phyloP scores from a whole-genome alignment of 2,888 invertebrate species.

The Syrphus vitripennis region DNA sequence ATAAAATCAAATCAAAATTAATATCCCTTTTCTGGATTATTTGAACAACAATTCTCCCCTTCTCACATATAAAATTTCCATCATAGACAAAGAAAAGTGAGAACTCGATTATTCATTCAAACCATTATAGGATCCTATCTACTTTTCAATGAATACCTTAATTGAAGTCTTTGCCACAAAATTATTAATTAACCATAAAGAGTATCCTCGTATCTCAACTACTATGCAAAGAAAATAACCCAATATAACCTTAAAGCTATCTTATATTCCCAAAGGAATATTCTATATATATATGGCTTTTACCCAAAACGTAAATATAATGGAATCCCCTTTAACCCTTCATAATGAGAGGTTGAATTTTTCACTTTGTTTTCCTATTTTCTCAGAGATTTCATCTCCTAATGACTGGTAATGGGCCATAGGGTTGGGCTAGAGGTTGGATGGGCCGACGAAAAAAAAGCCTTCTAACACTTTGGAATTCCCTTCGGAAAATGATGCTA shows the following conservation, averaged over 20 bases:
- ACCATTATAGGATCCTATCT: neutral
- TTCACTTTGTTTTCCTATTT: conserved; percentile 52
- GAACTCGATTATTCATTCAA: conserved; percentile 17
- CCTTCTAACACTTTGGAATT: conserved; percentile 14
- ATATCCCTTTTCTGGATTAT: neutral
- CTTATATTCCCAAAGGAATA: conserved; percentile 40
- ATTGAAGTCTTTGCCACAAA: conserved; percentile 18
- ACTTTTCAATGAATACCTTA: neutral
- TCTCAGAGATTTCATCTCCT: conserved; percentile 53
- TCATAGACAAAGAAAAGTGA: neutral
- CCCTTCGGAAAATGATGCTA: neutral
- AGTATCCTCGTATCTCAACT: neutral
- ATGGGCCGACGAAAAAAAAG: neutral
- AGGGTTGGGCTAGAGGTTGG: neutral
- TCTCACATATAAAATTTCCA: neutral
- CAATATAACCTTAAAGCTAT: conserved; percentile 1
- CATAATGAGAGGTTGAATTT: conserved; percentile 60
- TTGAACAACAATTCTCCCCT: neutral
- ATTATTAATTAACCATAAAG: conserved; percentile 59
- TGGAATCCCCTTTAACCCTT: conserved; percentile 61
- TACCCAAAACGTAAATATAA: conserved; percentile 43
- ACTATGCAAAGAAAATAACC: neutral
- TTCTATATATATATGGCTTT: neutral
- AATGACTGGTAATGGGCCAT: conserved; percentile 58
- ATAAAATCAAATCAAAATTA: no score